Percentiles rank a stretch among this genome's conserved stretches.
These are phyloP conservation scores for Idaea aversata DNA, from an alignment of 2,888 invertebrate species.

Conservation along the genomic window DNA sequence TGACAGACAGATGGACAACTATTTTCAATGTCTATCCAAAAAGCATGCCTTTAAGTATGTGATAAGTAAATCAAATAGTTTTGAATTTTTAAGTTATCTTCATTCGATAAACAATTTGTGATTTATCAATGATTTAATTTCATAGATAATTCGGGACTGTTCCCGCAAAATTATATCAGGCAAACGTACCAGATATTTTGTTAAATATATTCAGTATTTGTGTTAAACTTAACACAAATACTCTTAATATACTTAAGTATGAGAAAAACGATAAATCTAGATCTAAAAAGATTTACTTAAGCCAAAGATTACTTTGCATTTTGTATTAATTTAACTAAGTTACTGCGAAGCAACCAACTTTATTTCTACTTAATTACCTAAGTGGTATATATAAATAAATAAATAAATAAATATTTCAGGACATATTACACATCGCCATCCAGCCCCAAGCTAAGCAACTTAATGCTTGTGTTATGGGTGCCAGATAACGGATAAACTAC, in stretches of 20 bases:
- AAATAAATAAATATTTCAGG: no score
- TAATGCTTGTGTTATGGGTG: no score
- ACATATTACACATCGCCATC: no score
- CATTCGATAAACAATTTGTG: conserved; percentile 37
- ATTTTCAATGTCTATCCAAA: no score
- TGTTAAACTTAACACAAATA: conserved; percentile 32
- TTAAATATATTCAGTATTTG: no score
- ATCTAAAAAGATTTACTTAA: conserved; percentile 7
- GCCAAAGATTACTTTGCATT: background rate
- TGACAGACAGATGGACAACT: no score
- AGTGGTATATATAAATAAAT: no score
- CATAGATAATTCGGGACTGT: conserved; percentile 32
- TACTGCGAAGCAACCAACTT: background rate
- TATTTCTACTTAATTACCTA: background rate
- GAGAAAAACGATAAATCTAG: conserved; percentile 18
- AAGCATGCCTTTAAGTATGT: no score
- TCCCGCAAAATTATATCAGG: conserved; percentile 38
- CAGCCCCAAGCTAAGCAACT: no score
- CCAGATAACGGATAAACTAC: no score
- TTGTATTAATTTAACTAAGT: background rate
- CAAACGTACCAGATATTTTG: no score
- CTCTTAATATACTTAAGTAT: conserved; percentile 22
- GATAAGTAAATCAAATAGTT: no score
- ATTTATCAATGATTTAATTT: conserved; percentile 48
- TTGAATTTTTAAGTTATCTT: background rate